Evolutionary conservation across 35 echinoderm and acorn worm species (phyloP).

Genomic region (Heliocidaris erythrogramma): DNA sequence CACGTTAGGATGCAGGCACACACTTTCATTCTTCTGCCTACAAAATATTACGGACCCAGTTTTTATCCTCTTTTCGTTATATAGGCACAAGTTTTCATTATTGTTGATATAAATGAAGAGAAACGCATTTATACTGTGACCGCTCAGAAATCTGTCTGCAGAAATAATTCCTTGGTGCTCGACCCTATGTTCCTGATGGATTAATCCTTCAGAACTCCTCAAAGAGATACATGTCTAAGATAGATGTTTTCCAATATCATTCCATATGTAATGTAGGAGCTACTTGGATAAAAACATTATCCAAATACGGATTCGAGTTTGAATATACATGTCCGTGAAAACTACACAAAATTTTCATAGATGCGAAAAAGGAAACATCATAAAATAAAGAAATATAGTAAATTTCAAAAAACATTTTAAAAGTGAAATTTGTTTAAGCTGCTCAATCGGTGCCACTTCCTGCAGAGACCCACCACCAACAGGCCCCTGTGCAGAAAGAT

Average conservation of each 20-base stretch:
- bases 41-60: slow-evolving; percentile 6
- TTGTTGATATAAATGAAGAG: background rate
- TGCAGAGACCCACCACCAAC: background rate
- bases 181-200: background rate
- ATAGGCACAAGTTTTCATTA: slow-evolving; percentile 44
- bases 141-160: background rate
- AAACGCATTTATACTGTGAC: background rate
- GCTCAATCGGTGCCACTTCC: background rate
- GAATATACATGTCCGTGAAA: background rate
- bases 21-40: slow-evolving; percentile 24
- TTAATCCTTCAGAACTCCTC: too few relatives aligned
- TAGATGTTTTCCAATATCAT: background rate
- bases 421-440: background rate
- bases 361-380: background rate
- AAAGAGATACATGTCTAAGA: background rate
- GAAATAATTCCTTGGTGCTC: background rate
- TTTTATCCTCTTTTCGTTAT: background rate
- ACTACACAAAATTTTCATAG: background rate
- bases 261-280: background rate
- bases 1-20: slow-evolving; percentile 21
- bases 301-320: background rate
- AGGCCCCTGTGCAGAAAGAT: background rate
- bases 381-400: background rate
- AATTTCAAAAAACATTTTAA: background rate
- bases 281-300: background rate